Conservation (phyloP, 37 sponge, comb jelly and placozoan genomes). For the Diacarnus erythraeanus region DNA sequence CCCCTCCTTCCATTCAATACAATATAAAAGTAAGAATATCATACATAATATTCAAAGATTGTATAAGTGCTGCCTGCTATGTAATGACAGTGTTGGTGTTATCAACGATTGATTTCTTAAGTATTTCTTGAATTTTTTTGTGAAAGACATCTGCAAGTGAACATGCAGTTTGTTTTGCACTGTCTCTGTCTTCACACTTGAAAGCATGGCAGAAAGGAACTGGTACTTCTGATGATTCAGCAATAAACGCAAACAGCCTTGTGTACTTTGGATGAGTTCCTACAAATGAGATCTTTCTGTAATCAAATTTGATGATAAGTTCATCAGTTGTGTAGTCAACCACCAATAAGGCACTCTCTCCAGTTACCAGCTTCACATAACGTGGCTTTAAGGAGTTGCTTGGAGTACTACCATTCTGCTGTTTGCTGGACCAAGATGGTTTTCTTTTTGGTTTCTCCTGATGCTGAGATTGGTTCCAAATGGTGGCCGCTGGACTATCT, state of each 20-base stretch:
- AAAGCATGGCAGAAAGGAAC: constrained; percentile 69
- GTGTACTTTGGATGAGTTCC: constrained; percentile 61
- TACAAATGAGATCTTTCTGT: constrained; percentile 52
- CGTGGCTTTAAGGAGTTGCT: background rate
- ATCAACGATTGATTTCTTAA: no score
- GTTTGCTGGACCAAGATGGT: constrained; percentile 2
- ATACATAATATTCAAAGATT: no score
- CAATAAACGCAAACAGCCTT: constrained; percentile 65
- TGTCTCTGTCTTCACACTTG: constrained; percentile 55
- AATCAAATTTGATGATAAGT: constrained; percentile 23
- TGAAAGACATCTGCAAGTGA: constrained; percentile 43
- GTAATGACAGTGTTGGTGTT: no score
- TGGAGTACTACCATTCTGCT: background rate
- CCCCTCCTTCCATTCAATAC: no score
- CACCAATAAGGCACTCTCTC: constrained; percentile 28
- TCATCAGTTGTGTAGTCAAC: constrained; percentile 30
- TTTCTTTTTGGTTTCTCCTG: constrained; percentile 23
- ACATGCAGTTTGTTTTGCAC: constrained; percentile 25
- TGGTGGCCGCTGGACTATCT: constrained; percentile 34
- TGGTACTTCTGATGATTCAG: constrained; percentile 3
- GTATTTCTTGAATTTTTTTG: constrained; percentile 21
- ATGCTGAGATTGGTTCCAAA: constrained; percentile 64
- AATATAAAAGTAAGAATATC: no score
- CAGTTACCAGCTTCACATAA: constrained; percentile 52
- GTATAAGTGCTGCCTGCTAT: no score